A percentile compares a stretch with the other conserved stretches of the same genome.
Evolutionary conservation across 2,113 vertebrate genomes (phyloP).

Genomic region (Burhinus bistriatus): DNA sequence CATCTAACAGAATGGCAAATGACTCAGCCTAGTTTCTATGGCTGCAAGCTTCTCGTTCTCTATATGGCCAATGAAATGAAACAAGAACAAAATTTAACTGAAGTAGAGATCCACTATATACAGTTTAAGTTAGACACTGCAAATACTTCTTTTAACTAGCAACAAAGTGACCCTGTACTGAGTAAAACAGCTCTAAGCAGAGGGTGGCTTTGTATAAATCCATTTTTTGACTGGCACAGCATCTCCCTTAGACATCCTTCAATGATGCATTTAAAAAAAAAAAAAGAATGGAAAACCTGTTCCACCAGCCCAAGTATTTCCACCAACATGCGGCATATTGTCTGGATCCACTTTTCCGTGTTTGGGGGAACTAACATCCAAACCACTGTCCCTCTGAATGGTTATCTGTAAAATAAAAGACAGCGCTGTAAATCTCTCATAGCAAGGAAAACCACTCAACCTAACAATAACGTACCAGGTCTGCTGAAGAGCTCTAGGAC

Average conservation of each 20-base stretch:
- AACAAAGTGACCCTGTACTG: neutral
- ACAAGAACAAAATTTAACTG: neutral
- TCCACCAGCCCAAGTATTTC: slow-evolving; percentile 95
- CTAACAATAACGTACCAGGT: neutral
- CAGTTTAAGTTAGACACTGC: neutral
- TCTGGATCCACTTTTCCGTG: slow-evolving; percentile 87
- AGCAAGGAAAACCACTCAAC: neutral
- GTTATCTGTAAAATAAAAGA: slow-evolving; percentile 82
- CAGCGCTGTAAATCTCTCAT: neutral
- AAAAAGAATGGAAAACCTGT: slow-evolving; percentile 78
- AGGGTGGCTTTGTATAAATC: neutral
- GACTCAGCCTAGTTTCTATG: neutral
- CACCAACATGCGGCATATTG: slow-evolving; percentile 90
- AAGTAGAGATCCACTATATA: neutral
- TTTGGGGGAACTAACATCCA: slow-evolving; percentile 91
- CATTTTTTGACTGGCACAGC: neutral
- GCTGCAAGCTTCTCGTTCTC: neutral
- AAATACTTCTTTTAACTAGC: neutral
- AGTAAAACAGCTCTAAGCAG: neutral
- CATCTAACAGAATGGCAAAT: neutral
- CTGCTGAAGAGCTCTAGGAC: neutral
- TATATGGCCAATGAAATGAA: neutral
- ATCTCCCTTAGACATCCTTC: neutral
- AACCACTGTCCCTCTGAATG: slow-evolving; percentile 86
- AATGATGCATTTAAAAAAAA: neutral